Evolutionary conservation across 2,113 vertebrate genomes (phyloP).

Genomic region (Vulpes ferrilata): DNA sequence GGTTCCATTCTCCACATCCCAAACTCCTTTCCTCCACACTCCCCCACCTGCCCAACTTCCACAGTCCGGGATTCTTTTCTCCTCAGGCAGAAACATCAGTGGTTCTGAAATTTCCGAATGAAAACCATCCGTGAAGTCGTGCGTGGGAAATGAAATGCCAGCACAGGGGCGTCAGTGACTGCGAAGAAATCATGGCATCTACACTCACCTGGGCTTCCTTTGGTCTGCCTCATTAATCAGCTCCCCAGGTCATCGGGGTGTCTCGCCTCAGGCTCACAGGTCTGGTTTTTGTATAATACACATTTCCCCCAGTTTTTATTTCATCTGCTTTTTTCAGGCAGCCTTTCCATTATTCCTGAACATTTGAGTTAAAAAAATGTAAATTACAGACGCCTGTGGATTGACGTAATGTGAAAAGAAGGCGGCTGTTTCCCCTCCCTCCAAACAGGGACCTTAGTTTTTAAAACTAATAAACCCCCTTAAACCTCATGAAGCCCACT

Average conservation of each 20-base stretch:
- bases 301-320: conserved; percentile 86
- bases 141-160: conserved; percentile 63
- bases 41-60: not conserved
- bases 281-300: conserved; percentile 88
- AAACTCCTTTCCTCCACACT: not conserved
- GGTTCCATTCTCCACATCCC: not conserved
- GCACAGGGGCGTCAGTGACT: conserved; percentile 61
- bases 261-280: conserved; percentile 82
- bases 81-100: not conserved
- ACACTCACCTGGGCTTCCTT: conserved; percentile 83
- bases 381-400: conserved; percentile 85
- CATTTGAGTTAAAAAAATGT: conserved; percentile 79
- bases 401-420: conserved; percentile 84
- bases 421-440: conserved; percentile 80
- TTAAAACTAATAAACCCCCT: conserved; percentile 76
- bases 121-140: conserved; percentile 66
- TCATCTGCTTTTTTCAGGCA: conserved; percentile 80
- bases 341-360: conserved; percentile 85
- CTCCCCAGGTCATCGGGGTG: conserved; percentile 84
- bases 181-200: conserved; percentile 61
- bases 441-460: conserved; percentile 66
- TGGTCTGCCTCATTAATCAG: conserved; percentile 86
- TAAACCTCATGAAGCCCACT: conserved; percentile 62
- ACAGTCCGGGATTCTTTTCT: conserved; percentile 15
- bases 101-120: conserved; percentile 61